A percentile compares a stretch with the other conserved stretches of the same genome.
Evolutionary conservation across 2,113 vertebrate genomes (phyloP).

Genomic region (Podiceps cristatus): DNA sequence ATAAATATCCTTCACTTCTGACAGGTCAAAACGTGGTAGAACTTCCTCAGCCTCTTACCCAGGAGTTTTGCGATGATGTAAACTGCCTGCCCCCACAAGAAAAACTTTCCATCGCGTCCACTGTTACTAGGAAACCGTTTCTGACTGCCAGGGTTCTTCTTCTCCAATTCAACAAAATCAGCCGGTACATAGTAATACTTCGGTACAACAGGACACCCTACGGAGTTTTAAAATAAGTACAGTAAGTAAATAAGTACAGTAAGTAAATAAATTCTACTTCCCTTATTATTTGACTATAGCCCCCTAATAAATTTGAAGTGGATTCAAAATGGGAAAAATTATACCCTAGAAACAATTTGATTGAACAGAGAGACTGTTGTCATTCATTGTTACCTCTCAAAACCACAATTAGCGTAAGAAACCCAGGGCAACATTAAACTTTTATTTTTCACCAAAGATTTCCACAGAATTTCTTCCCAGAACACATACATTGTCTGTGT

Average conservation of each 20-base stretch:
- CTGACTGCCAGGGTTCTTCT: constrained; percentile 91
- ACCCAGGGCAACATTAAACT: neutral
- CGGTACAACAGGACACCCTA: constrained; percentile 90
- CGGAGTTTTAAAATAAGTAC: neutral
- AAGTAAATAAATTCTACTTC: neutral
- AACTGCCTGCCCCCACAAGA: constrained; percentile 95
- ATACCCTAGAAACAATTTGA: neutral
- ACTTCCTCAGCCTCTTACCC: constrained; percentile 76
- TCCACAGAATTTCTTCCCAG: neutral
- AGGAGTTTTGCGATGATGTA: constrained; percentile 93
- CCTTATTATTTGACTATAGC: neutral
- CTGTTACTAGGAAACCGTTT: constrained; percentile 94
- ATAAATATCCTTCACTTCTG: neutral
- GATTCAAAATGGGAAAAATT: neutral
- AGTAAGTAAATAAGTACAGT: constrained; percentile 17
- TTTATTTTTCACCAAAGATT: neutral
- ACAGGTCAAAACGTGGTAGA: neutral
- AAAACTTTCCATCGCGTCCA: constrained; percentile 90
- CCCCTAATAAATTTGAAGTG: neutral
- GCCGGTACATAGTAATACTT: constrained; percentile 96
- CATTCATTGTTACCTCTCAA: neutral
- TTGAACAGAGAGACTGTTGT: neutral
- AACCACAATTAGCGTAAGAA: neutral
- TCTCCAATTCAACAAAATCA: constrained; percentile 93
- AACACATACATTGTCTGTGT: neutral